Conservation (phyloP, 2,888 invertebrate species). For the Mycalesis mineus region DNA sequence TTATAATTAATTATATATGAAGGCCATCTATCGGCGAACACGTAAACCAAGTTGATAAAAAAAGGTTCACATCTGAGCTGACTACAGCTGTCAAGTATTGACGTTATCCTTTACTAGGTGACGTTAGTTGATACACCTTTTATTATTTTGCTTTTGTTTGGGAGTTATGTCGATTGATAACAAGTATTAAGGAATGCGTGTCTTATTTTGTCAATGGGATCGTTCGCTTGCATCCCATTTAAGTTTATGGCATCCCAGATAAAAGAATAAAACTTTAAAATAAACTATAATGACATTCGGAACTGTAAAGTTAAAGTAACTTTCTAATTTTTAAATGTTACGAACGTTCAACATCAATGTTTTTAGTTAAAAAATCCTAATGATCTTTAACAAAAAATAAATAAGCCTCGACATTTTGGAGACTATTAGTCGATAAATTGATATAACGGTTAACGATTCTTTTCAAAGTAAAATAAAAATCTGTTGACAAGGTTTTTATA, state of each 20-base stretch:
- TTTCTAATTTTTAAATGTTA: not conserved
- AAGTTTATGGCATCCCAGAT: not conserved
- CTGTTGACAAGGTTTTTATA: not conserved
- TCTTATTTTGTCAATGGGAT: constrained; percentile 22
- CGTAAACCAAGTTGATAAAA: not conserved
- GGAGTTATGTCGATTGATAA: constrained; percentile 21
- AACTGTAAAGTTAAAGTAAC: not conserved
- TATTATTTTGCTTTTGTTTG: constrained; percentile 7
- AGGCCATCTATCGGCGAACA: not conserved
- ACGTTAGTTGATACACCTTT: constrained; percentile 2
- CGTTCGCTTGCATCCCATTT: not conserved
- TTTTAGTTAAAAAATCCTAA: not conserved
- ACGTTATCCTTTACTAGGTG: constrained; percentile 12
- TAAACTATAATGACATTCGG: not conserved
- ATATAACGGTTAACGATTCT: not conserved
- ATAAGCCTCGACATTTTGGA: not conserved
- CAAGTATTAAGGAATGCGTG: constrained; percentile 25
- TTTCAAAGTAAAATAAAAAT: not conserved
- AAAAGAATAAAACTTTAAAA: not conserved
- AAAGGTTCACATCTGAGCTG: not conserved
- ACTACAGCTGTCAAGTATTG: not conserved
- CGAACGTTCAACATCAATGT: not conserved
- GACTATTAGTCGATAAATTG: not conserved
- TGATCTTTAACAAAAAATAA: not conserved
- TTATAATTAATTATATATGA: not conserved